Base-by-base conservation (phyloP, 1,140 invertebrate genomes). In the Bombus superbus region DNA sequence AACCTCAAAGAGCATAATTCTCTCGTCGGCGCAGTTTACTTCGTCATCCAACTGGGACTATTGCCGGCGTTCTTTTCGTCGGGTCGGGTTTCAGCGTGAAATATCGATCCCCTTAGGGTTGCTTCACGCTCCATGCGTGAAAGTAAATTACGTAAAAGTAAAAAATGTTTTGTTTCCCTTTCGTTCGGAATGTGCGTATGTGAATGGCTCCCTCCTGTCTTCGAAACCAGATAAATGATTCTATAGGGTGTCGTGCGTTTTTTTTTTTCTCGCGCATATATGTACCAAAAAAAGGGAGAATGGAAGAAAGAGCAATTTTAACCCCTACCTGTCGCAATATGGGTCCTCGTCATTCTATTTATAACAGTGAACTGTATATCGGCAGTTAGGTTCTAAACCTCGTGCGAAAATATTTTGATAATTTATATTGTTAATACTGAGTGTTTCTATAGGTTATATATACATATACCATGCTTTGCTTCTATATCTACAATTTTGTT, bases 211-310 rank as follows among this genome's bases (percentile, higher is more conserved):
- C 42, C 18, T 59, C 28, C 38, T 53, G 66, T 76, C 77, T 77
- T 85, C 77, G 80, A 57, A 79, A 78, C 53, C 71, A 62, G 42
- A 89, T 78, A 86, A 88, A 88, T 75, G 79, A 82, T 89, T 66
- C 69, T 44, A 64, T 40, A 35, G 35, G 66, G 44, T 38, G 69
- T 81, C 44, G 53, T 64, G 53, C 18, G 75, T 74, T 71, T 25
- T 40, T 69, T 25, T 38, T 4, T 66, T 66, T 66, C n/a, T 66
- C 32, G 15, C 11, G 2, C 1, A 5, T 15, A 6, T 8, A n/a
- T 66, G 5, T 32, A 18, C 15, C 64, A 22, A 68, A 68, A 64
- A 68, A 10, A 38, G 35, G 32, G 35, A 40, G 35, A 10, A 38
- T 4, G 44, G 53, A 57, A n/a, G 64, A 81, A 62, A 66, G 69